phyloP scores from a whole-genome alignment of 2,797 vertebrate genomes.

The Sebastes alutus region DNA sequence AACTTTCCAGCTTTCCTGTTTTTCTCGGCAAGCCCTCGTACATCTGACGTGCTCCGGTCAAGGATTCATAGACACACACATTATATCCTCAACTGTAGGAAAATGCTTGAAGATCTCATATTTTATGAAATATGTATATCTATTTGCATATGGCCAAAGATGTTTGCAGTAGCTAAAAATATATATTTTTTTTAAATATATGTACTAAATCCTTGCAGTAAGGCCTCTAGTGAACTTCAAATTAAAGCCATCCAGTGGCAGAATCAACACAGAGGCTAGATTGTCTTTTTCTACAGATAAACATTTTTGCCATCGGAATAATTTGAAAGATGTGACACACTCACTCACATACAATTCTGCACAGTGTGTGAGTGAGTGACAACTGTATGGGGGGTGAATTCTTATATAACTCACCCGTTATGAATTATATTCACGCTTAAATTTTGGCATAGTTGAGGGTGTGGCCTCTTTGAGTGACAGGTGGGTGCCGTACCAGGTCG shows the following conservation, averaged over 20 bases:
- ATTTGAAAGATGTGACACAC: no score
- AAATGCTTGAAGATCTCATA: not conserved
- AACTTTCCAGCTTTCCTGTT: conserved; percentile 86
- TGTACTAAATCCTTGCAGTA: not conserved
- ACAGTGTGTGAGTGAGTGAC: no score
- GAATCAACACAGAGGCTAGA: no score
- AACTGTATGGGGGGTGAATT: no score
- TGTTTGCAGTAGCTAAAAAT: not conserved
- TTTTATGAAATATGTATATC: not conserved
- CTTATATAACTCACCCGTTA: no score
- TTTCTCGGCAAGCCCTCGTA: conserved; percentile 85
- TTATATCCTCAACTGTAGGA: not conserved
- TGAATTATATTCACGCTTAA: no score
- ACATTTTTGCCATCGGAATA: no score
- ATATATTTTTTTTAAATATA: not conserved
- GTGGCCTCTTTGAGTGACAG: no score
- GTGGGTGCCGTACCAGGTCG: no score
- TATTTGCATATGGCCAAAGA: not conserved
- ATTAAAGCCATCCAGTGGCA: not conserved
- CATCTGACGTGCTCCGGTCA: conserved; percentile 82
- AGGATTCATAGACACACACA: conserved; percentile 38
- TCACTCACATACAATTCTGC: no score
- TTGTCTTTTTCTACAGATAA: no score
- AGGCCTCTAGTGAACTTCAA: not conserved
- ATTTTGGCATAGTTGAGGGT: no score